Conservation (phyloP, 2,797 vertebrate species). For the Hemitrygon akajei region DNA sequence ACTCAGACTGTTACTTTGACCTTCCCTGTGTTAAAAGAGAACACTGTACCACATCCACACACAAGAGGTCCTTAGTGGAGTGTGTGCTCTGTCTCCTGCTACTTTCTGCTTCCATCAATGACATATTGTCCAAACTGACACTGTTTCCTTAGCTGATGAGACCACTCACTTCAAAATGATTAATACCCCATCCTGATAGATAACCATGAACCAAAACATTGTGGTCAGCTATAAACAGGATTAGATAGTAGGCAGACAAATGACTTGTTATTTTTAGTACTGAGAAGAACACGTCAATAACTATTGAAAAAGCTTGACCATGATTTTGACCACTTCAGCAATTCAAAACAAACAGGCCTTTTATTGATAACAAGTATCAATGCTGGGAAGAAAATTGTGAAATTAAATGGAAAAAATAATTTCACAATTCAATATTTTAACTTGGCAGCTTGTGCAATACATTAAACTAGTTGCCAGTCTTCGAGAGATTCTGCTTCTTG, state of each 20-base stretch:
- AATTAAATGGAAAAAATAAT: background rate
- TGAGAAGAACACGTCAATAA: background rate
- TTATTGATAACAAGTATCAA: background rate
- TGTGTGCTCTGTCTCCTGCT: background rate
- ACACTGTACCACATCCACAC: too few species aligned
- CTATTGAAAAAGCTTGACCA: background rate
- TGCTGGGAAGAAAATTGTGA: background rate
- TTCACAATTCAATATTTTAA: background rate
- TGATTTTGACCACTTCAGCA: background rate
- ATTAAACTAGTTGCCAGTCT: background rate
- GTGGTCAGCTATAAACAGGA: background rate
- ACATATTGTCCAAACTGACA: background rate
- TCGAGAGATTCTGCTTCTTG: background rate
- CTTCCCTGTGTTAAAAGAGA: background rate
- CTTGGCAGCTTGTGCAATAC: background rate
- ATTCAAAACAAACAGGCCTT: background rate
- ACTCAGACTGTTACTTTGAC: background rate
- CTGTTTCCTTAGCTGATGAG: conserved; percentile 6
- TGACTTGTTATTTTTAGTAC: background rate
- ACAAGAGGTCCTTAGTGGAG: background rate
- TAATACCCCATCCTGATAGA: conserved; percentile 21
- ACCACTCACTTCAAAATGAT: background rate
- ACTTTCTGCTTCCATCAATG: background rate
- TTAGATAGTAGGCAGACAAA: background rate
- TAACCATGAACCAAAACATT: background rate